Conservation (phyloP, 2,888 invertebrate genomes). For the Agonopterix arenella region DNA sequence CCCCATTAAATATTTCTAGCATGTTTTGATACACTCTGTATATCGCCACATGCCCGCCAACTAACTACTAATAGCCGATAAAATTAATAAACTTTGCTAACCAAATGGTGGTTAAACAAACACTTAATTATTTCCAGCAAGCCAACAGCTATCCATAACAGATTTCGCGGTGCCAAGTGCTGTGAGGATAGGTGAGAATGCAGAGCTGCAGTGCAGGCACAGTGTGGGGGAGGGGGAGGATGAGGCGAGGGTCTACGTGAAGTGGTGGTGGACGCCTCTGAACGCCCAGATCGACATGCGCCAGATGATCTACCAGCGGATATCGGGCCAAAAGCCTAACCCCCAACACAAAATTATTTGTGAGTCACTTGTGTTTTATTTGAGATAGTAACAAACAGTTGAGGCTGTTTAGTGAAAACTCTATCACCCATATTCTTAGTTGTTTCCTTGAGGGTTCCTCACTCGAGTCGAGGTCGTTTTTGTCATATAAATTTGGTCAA, state of each 20-base stretch:
- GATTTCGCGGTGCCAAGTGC: conserved; percentile 48
- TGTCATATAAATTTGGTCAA: too few species aligned
- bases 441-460: too few species aligned
- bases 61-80: neutral
- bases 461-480: too few species aligned
- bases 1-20: too few species aligned
- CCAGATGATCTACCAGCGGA: conserved; percentile 45
- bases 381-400: too few species aligned
- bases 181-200: conserved; percentile 35
- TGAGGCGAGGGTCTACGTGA: conserved; percentile 36
- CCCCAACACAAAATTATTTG: neutral
- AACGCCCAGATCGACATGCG: conserved; percentile 25
- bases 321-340: conserved; percentile 13
- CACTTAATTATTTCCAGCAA: conserved; percentile 33
- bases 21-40: too few species aligned
- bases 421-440: too few species aligned
- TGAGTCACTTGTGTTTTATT: neutral
- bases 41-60: neutral
- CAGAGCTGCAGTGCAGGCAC: conserved; percentile 40
- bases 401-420: too few species aligned
- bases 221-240: conserved; percentile 23
- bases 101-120: neutral
- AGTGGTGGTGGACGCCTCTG: conserved; percentile 56
- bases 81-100: neutral
- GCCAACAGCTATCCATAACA: conserved; percentile 42